A percentile compares a stretch with the other conserved stretches of the same genome.
Evolutionary conservation across 2,113 vertebrate species (phyloP).

Genomic region (Gavialis gangeticus): DNA sequence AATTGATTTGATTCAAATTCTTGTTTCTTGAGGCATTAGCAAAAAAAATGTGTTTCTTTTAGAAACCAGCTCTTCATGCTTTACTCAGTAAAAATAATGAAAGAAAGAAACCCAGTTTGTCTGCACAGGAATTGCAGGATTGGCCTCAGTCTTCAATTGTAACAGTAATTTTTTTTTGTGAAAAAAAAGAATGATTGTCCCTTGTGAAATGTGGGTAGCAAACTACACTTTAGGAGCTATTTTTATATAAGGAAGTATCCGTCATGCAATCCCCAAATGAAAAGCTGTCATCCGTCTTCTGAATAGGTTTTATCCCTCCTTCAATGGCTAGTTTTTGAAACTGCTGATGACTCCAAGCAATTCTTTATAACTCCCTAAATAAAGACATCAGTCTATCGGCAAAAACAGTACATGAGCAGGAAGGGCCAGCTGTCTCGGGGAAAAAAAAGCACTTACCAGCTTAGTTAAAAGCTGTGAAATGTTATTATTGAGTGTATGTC

Average conservation of each 20-base stretch:
- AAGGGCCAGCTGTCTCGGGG: conserved; percentile 69
- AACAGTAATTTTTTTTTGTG: conserved; percentile 47
- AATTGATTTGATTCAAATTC: conserved; percentile 56
- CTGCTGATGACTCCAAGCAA: conserved; percentile 76
- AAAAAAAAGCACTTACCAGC: conserved; percentile 12
- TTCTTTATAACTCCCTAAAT: conserved; percentile 82
- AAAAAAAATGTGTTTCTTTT: conserved; percentile 58
- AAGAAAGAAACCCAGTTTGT: conserved; percentile 16
- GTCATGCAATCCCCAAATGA: conserved; percentile 76
- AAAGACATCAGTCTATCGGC: conserved; percentile 80
- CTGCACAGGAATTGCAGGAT: conserved; percentile 22
- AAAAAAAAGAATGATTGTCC: conserved; percentile 34
- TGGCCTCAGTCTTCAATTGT: conserved; percentile 60
- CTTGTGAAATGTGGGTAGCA: conserved; percentile 66
- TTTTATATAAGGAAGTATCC: conserved; percentile 77
- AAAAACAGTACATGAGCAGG: conserved; percentile 66
- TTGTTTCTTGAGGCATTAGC: conserved; percentile 9
- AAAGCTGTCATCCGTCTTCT: conserved; percentile 79
- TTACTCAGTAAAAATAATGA: conserved; percentile 20
- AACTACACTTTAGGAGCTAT: conserved; percentile 69
- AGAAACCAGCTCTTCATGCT: neutral
- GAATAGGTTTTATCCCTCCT: conserved; percentile 78
- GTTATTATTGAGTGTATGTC: conserved; percentile 74
- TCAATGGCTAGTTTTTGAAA: conserved; percentile 75
- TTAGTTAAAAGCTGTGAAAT: conserved; percentile 79